Evolutionary conservation across 2,797 vertebrate species (phyloP), one percentile per base, ranked within the genome.

Genomic region (Galaxias olidus): DNA sequence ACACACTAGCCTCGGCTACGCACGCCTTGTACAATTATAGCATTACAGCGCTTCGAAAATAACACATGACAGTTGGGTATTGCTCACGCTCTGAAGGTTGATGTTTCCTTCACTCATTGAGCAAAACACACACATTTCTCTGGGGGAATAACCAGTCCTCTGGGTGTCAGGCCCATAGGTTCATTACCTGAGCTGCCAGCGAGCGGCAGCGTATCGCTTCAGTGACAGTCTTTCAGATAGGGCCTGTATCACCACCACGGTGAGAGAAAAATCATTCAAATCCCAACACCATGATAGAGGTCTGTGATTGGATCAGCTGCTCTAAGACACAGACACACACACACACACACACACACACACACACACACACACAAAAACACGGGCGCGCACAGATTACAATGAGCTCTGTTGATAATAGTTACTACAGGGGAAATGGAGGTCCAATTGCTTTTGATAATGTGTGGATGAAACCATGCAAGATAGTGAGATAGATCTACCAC

Each of bases 131-230:
- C 14, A 53, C 54, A 53, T 40, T 42, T 14, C 17, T n/a, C 8
- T 7, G 17, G n/a, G 49, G 10, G 17, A 52, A 18, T 18, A 30
- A 6, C 2, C 30, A 6, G 30, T 30, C 30, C 30, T 30, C 30
- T 66, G 73, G 66, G 71, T 84, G 80, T 73, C 70, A 72, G 65
- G 48, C 77, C 83, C 85, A 89, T 73, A 59, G 74, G 84, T 88
- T 88, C 83, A 91, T 90, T 91, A 90, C 87, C 85, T 74, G 77
- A 78, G 71, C 63, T 84, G 85, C 85, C 86, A 85, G 73, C 41
- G 57, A 61, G 75, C 60, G 57, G 64, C 62, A 47, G 42, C 15
- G 42, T 43, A 56, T 76, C 65, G 56, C 66, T 59, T 9, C 60
- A 68, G 72, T 72, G 77, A 86, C 61, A 73, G 75, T 80, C 80